Conservation (phyloP, 2,113 vertebrate species). For the Crotophaga sulcirostris region DNA sequence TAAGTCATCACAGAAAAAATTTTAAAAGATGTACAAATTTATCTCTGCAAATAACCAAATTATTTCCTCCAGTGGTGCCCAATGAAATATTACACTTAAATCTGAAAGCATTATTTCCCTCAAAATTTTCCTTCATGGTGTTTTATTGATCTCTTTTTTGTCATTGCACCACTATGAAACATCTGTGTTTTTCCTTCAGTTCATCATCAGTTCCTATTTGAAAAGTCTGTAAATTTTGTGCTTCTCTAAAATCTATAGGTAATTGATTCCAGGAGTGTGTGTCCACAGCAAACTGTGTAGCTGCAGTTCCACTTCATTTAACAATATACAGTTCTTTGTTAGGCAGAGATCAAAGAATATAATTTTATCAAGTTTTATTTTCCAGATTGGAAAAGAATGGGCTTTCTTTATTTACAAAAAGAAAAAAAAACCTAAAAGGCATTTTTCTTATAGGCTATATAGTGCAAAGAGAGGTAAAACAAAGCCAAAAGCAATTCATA, state of each 20-base stretch:
- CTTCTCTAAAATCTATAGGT: constrained; percentile 61
- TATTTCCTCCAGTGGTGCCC: constrained; percentile 8
- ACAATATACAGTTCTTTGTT: constrained; percentile 63
- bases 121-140: constrained; percentile 40
- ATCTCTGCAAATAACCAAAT: constrained; percentile 35
- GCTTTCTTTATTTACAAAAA: not conserved
- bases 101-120: constrained; percentile 63
- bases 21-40: not conserved
- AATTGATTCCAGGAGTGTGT: constrained; percentile 70
- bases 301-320: constrained; percentile 69
- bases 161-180: constrained; percentile 59
- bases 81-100: constrained; percentile 50
- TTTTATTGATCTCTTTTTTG: constrained; percentile 68
- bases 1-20: not conserved
- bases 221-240: constrained; percentile 70
- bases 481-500: constrained; percentile 17
- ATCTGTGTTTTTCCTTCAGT: constrained; percentile 64
- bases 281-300: constrained; percentile 58
- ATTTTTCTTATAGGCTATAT: constrained; percentile 1
- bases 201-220: constrained; percentile 55
- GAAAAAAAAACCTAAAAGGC: not conserved
- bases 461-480: constrained; percentile 36
- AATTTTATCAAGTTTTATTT: constrained; percentile 68
- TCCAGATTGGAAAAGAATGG: constrained; percentile 51
- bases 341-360: constrained; percentile 71